Evolutionary conservation across 2,888 invertebrate species (phyloP).

Genomic region (Rhamphomyia laevipes): DNA sequence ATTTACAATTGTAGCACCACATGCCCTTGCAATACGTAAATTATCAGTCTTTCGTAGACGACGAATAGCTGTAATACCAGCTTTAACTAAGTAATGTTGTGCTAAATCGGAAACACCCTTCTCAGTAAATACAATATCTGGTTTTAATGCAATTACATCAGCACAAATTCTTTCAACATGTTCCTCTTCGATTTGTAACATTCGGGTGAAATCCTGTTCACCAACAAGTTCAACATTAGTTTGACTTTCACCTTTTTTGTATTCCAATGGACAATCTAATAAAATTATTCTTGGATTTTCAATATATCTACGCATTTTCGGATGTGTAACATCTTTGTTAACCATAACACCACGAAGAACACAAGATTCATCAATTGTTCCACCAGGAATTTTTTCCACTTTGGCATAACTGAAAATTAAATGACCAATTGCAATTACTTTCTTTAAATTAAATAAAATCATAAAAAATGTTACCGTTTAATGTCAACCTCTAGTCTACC

Average conservation of each 20-base stretch:
- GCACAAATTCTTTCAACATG: constrained; percentile 81
- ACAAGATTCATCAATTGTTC: constrained; percentile 84
- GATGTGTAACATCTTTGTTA: constrained; percentile 97
- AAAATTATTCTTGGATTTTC: constrained; percentile 92
- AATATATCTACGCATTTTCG: constrained; percentile 90
- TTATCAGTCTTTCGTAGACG: constrained; percentile 93
- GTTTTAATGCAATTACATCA: constrained; percentile 88
- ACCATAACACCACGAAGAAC: constrained; percentile 93
- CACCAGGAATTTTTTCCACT: constrained; percentile 91
- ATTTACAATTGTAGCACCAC: constrained; percentile 91
- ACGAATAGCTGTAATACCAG: constrained; percentile 60
- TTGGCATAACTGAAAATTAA: constrained; percentile 62
- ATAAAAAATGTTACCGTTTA: constrained; percentile 50
- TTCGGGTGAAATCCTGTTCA: constrained; percentile 90
- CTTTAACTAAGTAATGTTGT: constrained; percentile 77
- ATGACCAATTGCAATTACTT: neutral
- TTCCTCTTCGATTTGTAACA: constrained; percentile 92
- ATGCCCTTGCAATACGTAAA: constrained; percentile 90
- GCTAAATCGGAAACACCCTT: constrained; percentile 94
- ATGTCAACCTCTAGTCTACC: constrained; percentile 94
- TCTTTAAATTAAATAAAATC: neutral
- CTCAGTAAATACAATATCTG: constrained; percentile 94
- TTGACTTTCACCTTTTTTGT: constrained; percentile 97
- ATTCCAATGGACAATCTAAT: constrained; percentile 91
- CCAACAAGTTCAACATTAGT: constrained; percentile 93